phyloP scores from a whole-genome alignment of 2,888 invertebrate genomes.

The Leucoma salicis region DNA sequence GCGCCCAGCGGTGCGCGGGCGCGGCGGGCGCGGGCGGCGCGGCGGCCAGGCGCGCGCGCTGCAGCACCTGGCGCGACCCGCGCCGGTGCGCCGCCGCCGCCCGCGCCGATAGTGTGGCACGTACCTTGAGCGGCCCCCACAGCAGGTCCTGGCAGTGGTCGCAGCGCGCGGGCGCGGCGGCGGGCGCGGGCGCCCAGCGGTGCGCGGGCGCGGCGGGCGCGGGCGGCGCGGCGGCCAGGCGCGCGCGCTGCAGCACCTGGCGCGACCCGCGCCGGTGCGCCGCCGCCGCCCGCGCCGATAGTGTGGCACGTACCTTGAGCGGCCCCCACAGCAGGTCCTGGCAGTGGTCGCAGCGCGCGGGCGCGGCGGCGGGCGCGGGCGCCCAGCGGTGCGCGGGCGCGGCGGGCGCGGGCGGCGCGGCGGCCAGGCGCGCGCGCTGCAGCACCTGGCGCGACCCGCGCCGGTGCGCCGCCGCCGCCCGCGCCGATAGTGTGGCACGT shows the following conservation, averaged over 20 bases:
- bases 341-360: conserved; percentile 95
- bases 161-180: conserved; percentile 93
- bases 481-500: conserved; percentile 91
- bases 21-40: conserved; percentile 86
- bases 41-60: conserved; percentile 92
- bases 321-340: conserved; percentile 95
- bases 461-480: conserved; percentile 93
- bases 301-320: conserved; percentile 86
- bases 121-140: conserved; percentile 94
- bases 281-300: too few relatives aligned
- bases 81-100: conserved; percentile 93
- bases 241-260: conserved; percentile 93
- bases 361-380: conserved; percentile 84
- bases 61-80: conserved; percentile 93
- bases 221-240: conserved; percentile 91
- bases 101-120: too few relatives aligned
- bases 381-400: conserved; percentile 62
- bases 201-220: conserved; percentile 79
- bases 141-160: conserved; percentile 94
- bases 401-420: conserved; percentile 89
- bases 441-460: conserved; percentile 94
- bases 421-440: conserved; percentile 91
- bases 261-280: conserved; percentile 95
- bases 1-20: conserved; percentile 50
- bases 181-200: conserved; percentile 44